phyloP scores from a whole-genome alignment of 2,888 invertebrate species.

The Pachliopta kotzebuea region DNA sequence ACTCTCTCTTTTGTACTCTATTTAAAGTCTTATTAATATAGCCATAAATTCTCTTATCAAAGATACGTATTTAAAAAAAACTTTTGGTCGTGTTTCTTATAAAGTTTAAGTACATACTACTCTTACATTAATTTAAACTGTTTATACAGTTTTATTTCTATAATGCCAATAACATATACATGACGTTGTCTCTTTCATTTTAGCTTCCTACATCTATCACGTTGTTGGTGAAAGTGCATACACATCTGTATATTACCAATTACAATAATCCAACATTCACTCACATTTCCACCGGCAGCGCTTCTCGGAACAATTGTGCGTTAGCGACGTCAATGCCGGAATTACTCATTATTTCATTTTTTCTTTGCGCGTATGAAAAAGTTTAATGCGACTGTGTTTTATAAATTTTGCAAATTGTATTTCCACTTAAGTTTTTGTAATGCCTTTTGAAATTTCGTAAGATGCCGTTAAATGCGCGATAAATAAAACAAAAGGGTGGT shows the following conservation, averaged over 20 bases:
- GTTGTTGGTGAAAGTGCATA: conserved; percentile 54
- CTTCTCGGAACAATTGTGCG: conserved; percentile 43
- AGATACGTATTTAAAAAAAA: no score
- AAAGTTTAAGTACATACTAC: not conserved
- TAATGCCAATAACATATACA: conserved; percentile 5
- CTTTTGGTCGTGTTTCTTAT: no score
- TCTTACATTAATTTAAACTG: not conserved
- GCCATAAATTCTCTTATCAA: no score
- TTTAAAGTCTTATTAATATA: no score
- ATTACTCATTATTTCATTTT: conserved; percentile 3
- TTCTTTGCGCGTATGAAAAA: not conserved
- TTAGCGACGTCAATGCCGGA: conserved; percentile 31
- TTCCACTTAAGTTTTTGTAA: not conserved
- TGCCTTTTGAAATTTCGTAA: not conserved
- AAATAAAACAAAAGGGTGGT: conserved; percentile 6
- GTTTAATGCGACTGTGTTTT: not conserved
- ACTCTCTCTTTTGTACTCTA: no score
- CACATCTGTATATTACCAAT: conserved; percentile 48
- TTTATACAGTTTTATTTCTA: conserved; percentile 3
- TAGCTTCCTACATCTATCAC: conserved; percentile 40
- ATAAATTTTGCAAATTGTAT: not conserved
- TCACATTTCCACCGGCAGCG: conserved; percentile 38
- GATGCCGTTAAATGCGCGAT: not conserved
- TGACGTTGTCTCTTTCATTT: conserved; percentile 9
- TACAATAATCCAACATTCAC: conserved; percentile 43